phyloP scores from a whole-genome alignment of 37 sponge, comb jelly and placozoan species.

The Chondrilla cf. caribensis region DNA sequence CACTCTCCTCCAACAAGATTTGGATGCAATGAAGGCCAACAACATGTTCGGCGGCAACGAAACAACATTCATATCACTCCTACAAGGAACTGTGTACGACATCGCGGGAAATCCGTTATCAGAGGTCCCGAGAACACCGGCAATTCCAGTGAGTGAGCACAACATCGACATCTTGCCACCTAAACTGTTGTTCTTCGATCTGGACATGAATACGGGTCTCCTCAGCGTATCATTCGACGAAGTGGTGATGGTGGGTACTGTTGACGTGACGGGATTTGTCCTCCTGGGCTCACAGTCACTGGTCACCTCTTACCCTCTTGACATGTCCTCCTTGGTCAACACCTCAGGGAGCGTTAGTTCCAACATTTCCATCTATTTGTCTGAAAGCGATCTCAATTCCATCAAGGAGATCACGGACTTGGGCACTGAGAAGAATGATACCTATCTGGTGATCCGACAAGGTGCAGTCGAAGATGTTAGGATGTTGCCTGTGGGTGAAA shows the following conservation, averaged over 20 bases:
- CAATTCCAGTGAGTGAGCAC: constrained; percentile 37
- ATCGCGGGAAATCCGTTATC: constrained; percentile 44
- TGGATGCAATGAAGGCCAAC: constrained; percentile 50
- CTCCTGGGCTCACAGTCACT: constrained; percentile 26
- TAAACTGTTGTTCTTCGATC: constrained; percentile 38
- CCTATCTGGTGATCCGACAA: constrained; percentile 37
- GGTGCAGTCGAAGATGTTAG: constrained; percentile 60
- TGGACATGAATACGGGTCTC: constrained; percentile 73
- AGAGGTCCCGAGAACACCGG: constrained; percentile 24
- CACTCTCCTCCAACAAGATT: constrained; percentile 46
- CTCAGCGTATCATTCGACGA: constrained; percentile 77
- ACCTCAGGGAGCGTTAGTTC: constrained; percentile 24
- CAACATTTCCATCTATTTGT: constrained; percentile 46
- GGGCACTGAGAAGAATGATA: constrained; percentile 20
- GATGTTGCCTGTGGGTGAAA: constrained; percentile 26
- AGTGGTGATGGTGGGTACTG: constrained; percentile 48
- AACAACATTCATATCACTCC: constrained; percentile 56
- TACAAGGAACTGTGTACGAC: constrained; percentile 55
- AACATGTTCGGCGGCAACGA: constrained; percentile 37
- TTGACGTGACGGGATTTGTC: constrained; percentile 41
- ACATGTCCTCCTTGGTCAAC: background rate
- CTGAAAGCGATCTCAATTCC: constrained; percentile 52
- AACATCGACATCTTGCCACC: constrained; percentile 73
- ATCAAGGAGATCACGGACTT: constrained; percentile 46
- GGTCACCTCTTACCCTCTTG: constrained; percentile 17